Conservation (phyloP, 2,113 vertebrate genomes). For the Macrotis lagotis region DNA sequence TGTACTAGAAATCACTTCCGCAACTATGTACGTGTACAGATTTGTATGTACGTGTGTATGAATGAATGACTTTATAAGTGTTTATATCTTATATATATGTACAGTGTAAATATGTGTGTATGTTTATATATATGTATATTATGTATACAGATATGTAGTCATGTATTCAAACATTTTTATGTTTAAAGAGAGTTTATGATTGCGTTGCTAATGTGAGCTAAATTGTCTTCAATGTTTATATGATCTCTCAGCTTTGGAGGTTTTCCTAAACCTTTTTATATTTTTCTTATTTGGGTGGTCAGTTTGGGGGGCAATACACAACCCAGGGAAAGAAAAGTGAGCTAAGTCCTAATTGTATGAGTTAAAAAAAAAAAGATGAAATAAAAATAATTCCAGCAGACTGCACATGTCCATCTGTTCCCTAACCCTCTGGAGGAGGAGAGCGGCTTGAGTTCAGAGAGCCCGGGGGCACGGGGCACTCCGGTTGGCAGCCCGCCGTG, state of each 20-base stretch:
- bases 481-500: too few relatives aligned
- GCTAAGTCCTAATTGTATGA: slow-evolving; percentile 1
- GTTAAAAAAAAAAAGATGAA: not conserved
- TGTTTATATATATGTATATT: slow-evolving; percentile 82
- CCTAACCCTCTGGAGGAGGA: not conserved
- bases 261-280: slow-evolving; percentile 49
- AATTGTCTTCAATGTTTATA: slow-evolving; percentile 51
- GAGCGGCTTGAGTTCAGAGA: not conserved
- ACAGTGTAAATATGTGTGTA: slow-evolving; percentile 82
- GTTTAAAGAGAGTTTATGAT: slow-evolving; percentile 66
- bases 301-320: slow-evolving; percentile 7
- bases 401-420: slow-evolving; percentile 30
- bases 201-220: slow-evolving; percentile 65
- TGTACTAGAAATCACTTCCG: slow-evolving; percentile 55
- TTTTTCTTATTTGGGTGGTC: slow-evolving; percentile 44
- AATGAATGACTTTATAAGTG: slow-evolving; percentile 82
- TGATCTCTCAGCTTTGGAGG: slow-evolving; percentile 41
- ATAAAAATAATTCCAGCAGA: slow-evolving; percentile 44
- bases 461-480: not conserved
- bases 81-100: slow-evolving; percentile 78
- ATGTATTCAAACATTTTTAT: slow-evolving; percentile 47
- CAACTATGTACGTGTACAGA: slow-evolving; percentile 76
- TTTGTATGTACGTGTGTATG: slow-evolving; percentile 75
- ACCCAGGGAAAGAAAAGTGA: slow-evolving; percentile 8
- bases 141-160: slow-evolving; percentile 79